A percentile compares a stretch with the other conserved stretches of the same genome.
These are phyloP conservation scores for Ambastaia sidthimunki DNA, from an alignment of 2,797 vertebrate species.

Conservation along the genomic window DNA sequence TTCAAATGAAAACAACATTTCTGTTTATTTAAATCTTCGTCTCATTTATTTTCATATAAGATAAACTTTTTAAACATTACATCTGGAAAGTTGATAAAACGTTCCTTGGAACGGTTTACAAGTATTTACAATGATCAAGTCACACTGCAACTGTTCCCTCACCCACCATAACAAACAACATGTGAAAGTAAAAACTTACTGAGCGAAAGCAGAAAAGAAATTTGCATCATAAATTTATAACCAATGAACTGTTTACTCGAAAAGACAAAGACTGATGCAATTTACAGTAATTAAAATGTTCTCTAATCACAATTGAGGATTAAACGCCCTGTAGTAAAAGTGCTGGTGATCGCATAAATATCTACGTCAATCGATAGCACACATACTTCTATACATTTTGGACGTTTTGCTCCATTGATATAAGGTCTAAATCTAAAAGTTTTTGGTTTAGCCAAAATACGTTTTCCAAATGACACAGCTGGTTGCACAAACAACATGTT, in stretches of 20 bases:
- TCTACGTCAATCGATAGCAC: background rate
- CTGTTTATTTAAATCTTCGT: background rate
- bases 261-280: background rate
- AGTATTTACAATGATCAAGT: constrained; percentile 52
- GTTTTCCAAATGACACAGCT: background rate
- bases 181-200: background rate
- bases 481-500: background rate
- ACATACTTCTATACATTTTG: background rate
- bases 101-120: constrained; percentile 48
- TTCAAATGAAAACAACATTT: background rate
- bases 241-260: background rate
- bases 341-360: constrained; percentile 29
- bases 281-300: background rate
- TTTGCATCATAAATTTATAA: background rate
- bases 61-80: constrained; percentile 56
- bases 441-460: too few species aligned
- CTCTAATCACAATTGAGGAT: background rate
- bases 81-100: constrained; percentile 56
- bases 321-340: background rate
- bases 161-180: background rate
- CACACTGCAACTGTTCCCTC: background rate
- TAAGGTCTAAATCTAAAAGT: background rate
- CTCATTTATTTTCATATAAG: constrained; percentile 60
- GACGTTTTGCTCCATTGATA: background rate
- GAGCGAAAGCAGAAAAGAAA: too few species aligned